A percentile compares a stretch with the other conserved stretches of the same genome.
These are phyloP conservation scores for Cochlearius cochlearius DNA, from an alignment of 2,113 vertebrate genomes.

Conservation along the genomic window DNA sequence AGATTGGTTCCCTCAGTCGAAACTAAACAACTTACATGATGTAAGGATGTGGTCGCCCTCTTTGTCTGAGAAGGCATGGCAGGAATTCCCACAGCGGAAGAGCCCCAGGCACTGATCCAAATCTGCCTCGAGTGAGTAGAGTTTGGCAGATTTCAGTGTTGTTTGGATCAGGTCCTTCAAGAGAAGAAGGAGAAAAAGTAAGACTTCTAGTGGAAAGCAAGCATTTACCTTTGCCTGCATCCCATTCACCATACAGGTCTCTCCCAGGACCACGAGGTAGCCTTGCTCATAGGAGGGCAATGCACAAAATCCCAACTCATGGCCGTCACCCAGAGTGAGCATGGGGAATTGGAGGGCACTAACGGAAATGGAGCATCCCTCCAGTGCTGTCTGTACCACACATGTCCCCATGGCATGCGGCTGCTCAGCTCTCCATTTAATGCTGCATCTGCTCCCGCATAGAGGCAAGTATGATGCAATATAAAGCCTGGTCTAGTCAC, in stretches of 20 bases:
- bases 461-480: background rate
- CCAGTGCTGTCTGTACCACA: background rate
- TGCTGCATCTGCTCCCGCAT: background rate
- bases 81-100: background rate
- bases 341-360: background rate
- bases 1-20: background rate
- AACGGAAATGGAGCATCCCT: background rate
- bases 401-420: background rate
- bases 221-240: background rate
- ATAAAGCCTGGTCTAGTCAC: background rate
- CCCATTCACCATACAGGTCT: background rate
- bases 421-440: background rate
- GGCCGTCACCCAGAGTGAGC: background rate
- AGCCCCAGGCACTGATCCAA: background rate
- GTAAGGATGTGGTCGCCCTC: background rate
- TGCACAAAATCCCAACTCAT: background rate
- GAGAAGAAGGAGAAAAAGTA: background rate
- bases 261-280: background rate
- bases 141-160: background rate
- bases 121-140: background rate
- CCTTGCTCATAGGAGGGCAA: rapidly evolving
- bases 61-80: conserved; percentile 3
- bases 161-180: background rate
- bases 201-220: background rate
- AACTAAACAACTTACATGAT: background rate